Evolutionary conservation across 2,888 invertebrate species (phyloP), one percentile per base, ranked within the genome.

Genomic region (Autographa pulchrina): DNA sequence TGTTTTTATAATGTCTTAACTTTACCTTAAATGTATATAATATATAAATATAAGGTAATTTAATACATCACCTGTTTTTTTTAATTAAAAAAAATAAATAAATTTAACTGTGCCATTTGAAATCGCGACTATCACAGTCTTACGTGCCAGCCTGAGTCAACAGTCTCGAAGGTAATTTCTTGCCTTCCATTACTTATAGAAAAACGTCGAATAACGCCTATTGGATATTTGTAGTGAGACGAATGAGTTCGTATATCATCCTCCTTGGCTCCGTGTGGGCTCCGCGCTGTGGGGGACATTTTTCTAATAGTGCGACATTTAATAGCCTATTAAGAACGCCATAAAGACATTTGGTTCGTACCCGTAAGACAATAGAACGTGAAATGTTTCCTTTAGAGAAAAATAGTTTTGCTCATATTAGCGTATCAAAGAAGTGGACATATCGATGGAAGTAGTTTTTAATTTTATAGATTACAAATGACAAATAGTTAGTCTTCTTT

Each of bases 271-370:
- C n/a, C 3, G 25, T 56, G 54, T 13, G 25, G 13, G 54, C 54
- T 25, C 48, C 14, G 54, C 54, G 14, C 63, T 64, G 54, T 64
- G 35, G 35, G 18, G 32, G 32, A 64, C 63, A 64, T 64, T 54
- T 64, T 54, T 54, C 25, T 54, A 52, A 54, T 64, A 64, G 54
- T 54, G 18, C 18, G 52, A 56, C 63, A 35, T 64, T 64, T 64
- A 54, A 54, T 64, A 14, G 52, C 7, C 48, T 54, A 61, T 61
- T 54, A 54, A 31, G 35, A 38, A 38, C 52, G 61, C n/a, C 52
- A 61, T 59, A 52, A 61, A 43, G 54, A 61, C 54, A 56, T 54
- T 64, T 64, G 54, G 32, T 64, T 38, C 54, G 31, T 2, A 31
- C 32, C 31, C n/a, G 31, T 52, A n/a, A 16, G 43, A 13, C n/a